Evolutionary conservation across 2,113 vertebrate genomes (phyloP).

Genomic region (Salvator merianae): DNA sequence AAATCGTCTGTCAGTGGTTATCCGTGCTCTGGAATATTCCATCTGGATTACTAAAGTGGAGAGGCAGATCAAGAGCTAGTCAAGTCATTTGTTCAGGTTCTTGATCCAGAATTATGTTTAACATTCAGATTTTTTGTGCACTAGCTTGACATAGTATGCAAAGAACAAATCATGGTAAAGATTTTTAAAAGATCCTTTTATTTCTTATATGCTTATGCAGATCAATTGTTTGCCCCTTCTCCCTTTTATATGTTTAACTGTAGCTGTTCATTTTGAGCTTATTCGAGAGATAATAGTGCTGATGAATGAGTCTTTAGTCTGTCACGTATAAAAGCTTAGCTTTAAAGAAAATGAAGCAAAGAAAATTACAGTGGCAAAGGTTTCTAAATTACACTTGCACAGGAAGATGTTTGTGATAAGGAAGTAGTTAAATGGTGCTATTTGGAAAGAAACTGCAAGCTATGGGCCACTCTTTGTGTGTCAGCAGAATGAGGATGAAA

Average conservation of each 20-base stretch:
- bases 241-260: neutral
- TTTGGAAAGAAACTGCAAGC: slow-evolving; percentile 65
- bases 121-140: neutral
- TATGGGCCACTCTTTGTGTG: slow-evolving; percentile 47
- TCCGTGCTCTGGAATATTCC: too few species aligned
- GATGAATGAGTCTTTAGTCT: slow-evolving; percentile 64
- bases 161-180: neutral
- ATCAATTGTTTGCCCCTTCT: slow-evolving; percentile 29
- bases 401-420: slow-evolving; percentile 69
- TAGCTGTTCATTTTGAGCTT: slow-evolving; percentile 61
- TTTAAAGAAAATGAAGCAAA: slow-evolving; percentile 58
- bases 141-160: neutral
- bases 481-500: slow-evolving; percentile 70
- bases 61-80: too few species aligned
- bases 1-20: too few species aligned
- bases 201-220: neutral
- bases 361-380: slow-evolving; percentile 71
- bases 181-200: slow-evolving; percentile 5
- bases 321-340: slow-evolving; percentile 51
- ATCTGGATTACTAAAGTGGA: too few species aligned
- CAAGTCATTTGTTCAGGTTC: fast-evolving
- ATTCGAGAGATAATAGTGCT: slow-evolving; percentile 51
- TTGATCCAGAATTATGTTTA: neutral
- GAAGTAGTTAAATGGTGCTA: slow-evolving; percentile 76
- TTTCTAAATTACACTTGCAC: slow-evolving; percentile 69